Conservation (phyloP, 2,888 invertebrate genomes). For the Lamproptera curius region DNA sequence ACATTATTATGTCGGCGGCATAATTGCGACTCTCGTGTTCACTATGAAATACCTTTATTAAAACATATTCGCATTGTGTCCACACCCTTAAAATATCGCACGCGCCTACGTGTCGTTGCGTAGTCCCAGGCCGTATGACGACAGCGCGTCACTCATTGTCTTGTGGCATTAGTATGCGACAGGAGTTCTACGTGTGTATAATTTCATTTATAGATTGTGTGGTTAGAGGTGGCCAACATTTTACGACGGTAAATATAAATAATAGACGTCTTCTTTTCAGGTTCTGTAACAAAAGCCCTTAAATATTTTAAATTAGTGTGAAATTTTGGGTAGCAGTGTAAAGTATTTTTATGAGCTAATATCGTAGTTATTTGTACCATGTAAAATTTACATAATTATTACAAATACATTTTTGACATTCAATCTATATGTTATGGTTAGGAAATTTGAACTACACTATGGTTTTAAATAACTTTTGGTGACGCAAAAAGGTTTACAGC, state of each 20-base stretch:
- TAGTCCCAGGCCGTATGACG: constrained; percentile 23
- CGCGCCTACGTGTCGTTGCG: constrained; percentile 26
- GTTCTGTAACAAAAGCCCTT: too few species aligned
- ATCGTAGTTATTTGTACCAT: neutral
- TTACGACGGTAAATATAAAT: too few species aligned
- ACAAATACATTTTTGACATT: neutral
- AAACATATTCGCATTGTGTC: neutral
- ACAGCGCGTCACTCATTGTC: constrained; percentile 28
- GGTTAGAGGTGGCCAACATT: neutral
- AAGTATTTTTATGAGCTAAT: neutral
- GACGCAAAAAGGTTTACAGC: neutral
- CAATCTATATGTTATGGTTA: neutral
- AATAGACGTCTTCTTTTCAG: too few species aligned
- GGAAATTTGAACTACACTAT: neutral
- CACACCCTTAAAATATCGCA: constrained; percentile 22
- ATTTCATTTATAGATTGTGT: constrained; percentile 17
- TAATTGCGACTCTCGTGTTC: too few species aligned
- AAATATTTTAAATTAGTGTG: neutral
- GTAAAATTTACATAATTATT: neutral
- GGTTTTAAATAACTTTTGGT: neutral
- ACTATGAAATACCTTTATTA: too few species aligned
- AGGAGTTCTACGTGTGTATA: constrained; percentile 22
- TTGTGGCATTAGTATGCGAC: constrained; percentile 25
- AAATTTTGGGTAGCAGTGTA: too few species aligned
- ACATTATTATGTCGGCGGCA: too few species aligned